Percentiles rank a stretch among this genome's conserved stretches.
phyloP scores from a whole-genome alignment of 2,888 invertebrate species.

The Plebejus melissa region DNA sequence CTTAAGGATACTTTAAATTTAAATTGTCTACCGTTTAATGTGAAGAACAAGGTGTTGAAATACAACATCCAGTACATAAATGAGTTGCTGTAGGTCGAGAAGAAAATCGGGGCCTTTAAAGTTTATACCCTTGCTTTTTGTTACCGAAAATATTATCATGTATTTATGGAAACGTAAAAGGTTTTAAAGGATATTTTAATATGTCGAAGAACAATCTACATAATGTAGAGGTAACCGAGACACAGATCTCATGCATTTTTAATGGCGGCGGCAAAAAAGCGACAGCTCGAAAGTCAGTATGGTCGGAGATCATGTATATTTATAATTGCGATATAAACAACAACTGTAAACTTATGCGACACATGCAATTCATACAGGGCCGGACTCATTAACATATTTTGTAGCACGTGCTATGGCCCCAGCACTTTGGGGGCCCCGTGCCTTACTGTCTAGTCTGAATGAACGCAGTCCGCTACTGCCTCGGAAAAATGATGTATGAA shows the following conservation, averaged over 20 bases:
- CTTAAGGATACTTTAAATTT: background rate
- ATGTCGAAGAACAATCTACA: constrained; percentile 30
- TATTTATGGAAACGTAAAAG: constrained; percentile 24
- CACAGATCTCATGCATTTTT: constrained; percentile 57
- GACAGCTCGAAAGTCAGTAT: constrained; percentile 62
- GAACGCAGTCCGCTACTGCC: no score
- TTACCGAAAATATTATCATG: constrained; percentile 18
- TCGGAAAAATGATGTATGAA: no score
- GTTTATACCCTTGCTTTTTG: constrained; percentile 22
- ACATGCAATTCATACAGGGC: constrained; percentile 2
- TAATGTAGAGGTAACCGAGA: constrained; percentile 36
- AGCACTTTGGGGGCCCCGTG: no score
- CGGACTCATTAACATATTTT: background rate
- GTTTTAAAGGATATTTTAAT: constrained; percentile 24
- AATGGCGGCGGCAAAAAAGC: constrained; percentile 65
- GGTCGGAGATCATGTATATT: constrained; percentile 68
- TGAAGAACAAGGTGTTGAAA: background rate
- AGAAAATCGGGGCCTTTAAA: background rate
- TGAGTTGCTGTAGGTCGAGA: background rate
- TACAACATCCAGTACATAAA: background rate
- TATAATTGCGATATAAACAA: constrained; percentile 71
- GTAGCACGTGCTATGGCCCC: background rate
- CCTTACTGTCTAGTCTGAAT: no score
- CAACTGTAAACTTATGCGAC: constrained; percentile 59
- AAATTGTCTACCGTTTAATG: background rate